phyloP scores from a whole-genome alignment of 2,113 vertebrate species.

The Lonchura striata region DNA sequence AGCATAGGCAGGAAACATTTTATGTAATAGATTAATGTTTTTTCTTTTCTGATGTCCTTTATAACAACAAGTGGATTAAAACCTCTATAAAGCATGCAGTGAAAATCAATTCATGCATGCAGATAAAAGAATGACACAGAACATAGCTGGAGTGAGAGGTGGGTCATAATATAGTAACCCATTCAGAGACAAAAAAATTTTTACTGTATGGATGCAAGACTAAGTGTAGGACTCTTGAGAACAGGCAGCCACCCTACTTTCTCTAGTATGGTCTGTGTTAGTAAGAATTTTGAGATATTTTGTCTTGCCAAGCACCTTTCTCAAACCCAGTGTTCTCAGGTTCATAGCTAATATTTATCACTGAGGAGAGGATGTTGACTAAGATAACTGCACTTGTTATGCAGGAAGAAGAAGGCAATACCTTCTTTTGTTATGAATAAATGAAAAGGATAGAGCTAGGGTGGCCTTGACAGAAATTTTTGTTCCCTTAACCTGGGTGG shows the following conservation, averaged over 20 bases:
- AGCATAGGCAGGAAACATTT: neutral
- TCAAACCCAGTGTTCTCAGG: neutral
- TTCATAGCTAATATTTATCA: neutral
- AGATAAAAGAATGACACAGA: neutral
- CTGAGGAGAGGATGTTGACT: neutral
- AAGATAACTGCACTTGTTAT: neutral
- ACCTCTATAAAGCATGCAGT: neutral
- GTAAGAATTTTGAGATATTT: neutral
- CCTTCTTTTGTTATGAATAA: neutral
- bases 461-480: neutral
- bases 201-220: rapidly evolving
- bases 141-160: neutral
- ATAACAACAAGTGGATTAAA: neutral
- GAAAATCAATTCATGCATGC: neutral
- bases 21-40: neutral
- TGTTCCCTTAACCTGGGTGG: neutral
- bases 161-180: neutral
- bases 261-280: neutral
- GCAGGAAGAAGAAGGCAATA: neutral
- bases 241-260: neutral
- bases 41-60: neutral
- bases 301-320: neutral
- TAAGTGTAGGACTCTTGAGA: neutral
- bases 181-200: neutral
- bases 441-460: neutral